Evolutionary conservation across 1,140 invertebrate species (phyloP).

Genomic region (Drosophila athabasca): DNA sequence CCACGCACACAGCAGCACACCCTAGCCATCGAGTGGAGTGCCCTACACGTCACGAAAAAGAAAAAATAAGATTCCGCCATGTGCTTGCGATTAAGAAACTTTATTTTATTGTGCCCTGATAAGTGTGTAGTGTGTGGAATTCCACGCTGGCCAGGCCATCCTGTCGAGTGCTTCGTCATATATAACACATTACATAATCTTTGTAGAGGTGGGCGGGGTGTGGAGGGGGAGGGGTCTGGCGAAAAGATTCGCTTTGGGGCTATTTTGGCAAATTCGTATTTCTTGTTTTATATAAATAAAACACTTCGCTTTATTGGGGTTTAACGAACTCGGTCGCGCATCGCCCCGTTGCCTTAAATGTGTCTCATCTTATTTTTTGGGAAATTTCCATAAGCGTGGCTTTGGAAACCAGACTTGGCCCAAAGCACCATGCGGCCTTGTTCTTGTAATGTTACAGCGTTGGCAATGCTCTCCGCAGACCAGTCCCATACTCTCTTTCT

Average conservation of each 20-base stretch:
- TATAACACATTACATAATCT: conserved; percentile 67
- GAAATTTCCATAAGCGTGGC: conserved; percentile 62
- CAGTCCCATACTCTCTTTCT: conserved; percentile 7
- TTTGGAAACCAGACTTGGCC: conserved; percentile 46
- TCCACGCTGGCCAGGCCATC: background rate
- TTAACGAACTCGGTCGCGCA: conserved; percentile 58
- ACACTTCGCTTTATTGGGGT: conserved; percentile 23
- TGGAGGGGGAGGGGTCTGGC: background rate
- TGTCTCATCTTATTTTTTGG: conserved; percentile 24
- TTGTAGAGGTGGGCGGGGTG: background rate
- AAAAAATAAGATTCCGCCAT: conserved; percentile 51
- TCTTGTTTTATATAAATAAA: conserved; percentile 65
- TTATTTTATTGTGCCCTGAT: conserved; percentile 47
- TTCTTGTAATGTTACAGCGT: conserved; percentile 68
- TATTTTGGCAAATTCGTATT: conserved; percentile 63
- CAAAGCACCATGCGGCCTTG: conserved; percentile 25
- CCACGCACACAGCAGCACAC: background rate
- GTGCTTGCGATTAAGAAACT: conserved; percentile 70
- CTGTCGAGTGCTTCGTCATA: conserved; percentile 12
- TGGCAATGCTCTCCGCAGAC: conserved; percentile 12
- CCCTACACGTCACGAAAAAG: conserved; percentile 59
- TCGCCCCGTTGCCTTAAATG: too few relatives aligned
- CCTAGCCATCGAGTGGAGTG: background rate
- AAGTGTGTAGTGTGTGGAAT: conserved; percentile 35
- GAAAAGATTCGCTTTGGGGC: conserved; percentile 56